Conservation (phyloP, 2,888 invertebrate species). For the Pharmacophagus antenor region DNA sequence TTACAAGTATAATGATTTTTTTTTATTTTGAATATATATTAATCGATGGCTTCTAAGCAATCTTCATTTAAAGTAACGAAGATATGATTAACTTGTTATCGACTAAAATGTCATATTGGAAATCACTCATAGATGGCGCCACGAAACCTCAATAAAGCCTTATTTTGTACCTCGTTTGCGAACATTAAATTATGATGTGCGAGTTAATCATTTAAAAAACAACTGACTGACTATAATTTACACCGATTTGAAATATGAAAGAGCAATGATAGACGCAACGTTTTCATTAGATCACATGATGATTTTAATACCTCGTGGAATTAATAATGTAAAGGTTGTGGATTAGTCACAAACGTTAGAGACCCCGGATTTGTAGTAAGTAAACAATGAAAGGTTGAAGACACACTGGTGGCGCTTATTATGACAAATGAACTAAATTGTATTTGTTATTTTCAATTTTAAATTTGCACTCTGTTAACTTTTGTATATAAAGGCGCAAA, state of each 20-base stretch:
- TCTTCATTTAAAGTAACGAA: neutral
- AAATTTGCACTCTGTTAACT: neutral
- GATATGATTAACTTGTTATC: neutral
- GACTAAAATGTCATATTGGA: conserved; percentile 5
- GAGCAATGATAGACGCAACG: conserved; percentile 11
- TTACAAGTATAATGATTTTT: neutral
- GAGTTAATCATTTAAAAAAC: conserved; percentile 24
- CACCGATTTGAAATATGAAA: conserved; percentile 16
- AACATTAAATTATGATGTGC: conserved; percentile 2
- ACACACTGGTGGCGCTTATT: conserved; percentile 14
- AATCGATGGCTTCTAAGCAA: neutral
- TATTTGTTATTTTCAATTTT: neutral
- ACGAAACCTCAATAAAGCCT: conserved; percentile 20
- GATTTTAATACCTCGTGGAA: conserved; percentile 24
- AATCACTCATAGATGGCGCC: conserved; percentile 23
- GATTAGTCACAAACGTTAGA: conserved; percentile 30
- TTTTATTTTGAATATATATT: neutral
- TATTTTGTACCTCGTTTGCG: conserved; percentile 14
- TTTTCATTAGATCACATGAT: conserved; percentile 6
- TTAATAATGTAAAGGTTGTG: conserved; percentile 27
- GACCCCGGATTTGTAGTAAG: conserved; percentile 28
- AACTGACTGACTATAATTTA: conserved; percentile 1
- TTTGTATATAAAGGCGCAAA: neutral
- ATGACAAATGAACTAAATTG: neutral
- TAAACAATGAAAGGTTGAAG: conserved; percentile 25